phyloP scores from a whole-genome alignment of 2,888 invertebrate genomes.

The Lasioglossum oenotherae region DNA sequence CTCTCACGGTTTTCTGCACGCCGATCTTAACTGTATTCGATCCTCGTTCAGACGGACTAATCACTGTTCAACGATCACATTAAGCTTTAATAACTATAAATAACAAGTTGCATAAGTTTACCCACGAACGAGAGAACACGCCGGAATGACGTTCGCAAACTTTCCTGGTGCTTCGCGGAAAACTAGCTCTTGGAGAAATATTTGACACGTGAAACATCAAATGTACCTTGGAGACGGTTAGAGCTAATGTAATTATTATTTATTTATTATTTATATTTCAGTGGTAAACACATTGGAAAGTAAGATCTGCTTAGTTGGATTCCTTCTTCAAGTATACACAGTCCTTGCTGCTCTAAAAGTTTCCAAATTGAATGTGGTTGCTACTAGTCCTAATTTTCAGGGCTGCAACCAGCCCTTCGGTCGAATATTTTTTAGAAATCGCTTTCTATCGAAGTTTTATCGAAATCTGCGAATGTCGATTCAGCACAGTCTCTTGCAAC shows the following conservation, averaged over 20 bases:
- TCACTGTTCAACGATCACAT: constrained; percentile 36
- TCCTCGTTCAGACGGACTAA: constrained; percentile 10
- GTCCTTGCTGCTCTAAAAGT: neutral
- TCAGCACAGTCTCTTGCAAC: neutral
- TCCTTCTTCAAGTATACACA: neutral
- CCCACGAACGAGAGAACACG: neutral
- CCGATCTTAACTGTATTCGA: neutral
- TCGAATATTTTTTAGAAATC: neutral
- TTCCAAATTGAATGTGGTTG: neutral
- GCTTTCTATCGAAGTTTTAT: neutral
- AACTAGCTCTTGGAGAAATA: neutral
- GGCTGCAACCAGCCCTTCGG: neutral
- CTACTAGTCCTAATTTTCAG: neutral
- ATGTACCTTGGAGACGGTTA: neutral
- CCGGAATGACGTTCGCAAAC: neutral
- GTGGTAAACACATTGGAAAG: neutral
- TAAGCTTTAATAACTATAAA: constrained; percentile 28
- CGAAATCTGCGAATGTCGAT: neutral
- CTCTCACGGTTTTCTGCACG: constrained; percentile 9
- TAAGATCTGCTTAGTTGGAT: neutral
- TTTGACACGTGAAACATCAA: neutral
- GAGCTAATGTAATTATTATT: neutral
- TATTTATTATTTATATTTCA: constrained; percentile 7
- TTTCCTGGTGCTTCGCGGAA: neutral
- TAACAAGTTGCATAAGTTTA: neutral